A percentile compares a stretch with the other conserved stretches of the same genome.
Evolutionary conservation across 2,113 vertebrate genomes (phyloP).

Genomic region (Solea solea): DNA sequence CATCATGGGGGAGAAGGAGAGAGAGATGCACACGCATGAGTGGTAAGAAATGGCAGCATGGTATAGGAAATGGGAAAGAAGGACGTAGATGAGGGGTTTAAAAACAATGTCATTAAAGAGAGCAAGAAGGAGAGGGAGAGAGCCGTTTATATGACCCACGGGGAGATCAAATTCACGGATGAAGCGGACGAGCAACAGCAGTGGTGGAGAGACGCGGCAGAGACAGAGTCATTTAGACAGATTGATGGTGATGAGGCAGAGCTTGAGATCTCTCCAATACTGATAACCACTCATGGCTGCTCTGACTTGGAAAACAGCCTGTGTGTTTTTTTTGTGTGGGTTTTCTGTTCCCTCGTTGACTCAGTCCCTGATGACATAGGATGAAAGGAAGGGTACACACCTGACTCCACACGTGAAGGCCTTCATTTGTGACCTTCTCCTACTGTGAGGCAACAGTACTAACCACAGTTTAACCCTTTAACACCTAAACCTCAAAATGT

Average conservation of each 20-base stretch:
- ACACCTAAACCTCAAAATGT: too few species aligned
- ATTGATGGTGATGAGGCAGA: slow-evolving; percentile 66
- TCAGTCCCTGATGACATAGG: neutral
- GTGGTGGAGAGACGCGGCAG: slow-evolving; percentile 26
- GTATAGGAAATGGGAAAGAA: neutral
- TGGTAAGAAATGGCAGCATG: slow-evolving; percentile 4
- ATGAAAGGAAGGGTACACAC: too few species aligned
- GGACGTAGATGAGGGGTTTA: slow-evolving; percentile 15
- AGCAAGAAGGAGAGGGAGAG: neutral
- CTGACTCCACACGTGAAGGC: too few species aligned
- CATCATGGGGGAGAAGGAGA: slow-evolving; percentile 27
- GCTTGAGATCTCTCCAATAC: slow-evolving; percentile 54
- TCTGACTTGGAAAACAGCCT: slow-evolving; percentile 33
- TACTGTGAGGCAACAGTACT: too few species aligned
- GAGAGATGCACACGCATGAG: slow-evolving; percentile 5
- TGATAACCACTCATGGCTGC: slow-evolving; percentile 52
- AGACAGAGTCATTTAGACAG: slow-evolving; percentile 62
- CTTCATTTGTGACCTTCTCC: too few species aligned
- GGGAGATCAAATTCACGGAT: slow-evolving; percentile 39
- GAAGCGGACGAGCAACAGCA: slow-evolving; percentile 25
- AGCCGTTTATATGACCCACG: slow-evolving; percentile 31
- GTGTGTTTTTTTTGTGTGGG: slow-evolving; percentile 10
- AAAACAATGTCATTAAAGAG: slow-evolving; percentile 42
- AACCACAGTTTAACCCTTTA: too few species aligned
- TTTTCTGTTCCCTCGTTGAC: slow-evolving; percentile 3